These are phyloP conservation scores for Peromyscus aztecus DNA, from an alignment of 2,797 vertebrate species.

Conservation along the genomic window DNA sequence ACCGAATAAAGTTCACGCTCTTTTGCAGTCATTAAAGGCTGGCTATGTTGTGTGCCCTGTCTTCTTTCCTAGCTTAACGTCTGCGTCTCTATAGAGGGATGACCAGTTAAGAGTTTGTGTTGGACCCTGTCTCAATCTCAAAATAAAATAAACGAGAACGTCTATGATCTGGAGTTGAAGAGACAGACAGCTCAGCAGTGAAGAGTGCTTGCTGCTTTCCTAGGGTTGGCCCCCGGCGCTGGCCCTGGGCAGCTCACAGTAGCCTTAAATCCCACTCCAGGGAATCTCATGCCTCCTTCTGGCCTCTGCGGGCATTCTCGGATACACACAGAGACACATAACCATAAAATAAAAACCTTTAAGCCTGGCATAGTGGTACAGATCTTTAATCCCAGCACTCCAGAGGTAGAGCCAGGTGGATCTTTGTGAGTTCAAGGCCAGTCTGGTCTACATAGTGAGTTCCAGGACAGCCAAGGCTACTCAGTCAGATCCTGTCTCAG, in stretches of 20 bases:
- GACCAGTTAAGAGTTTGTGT: background rate
- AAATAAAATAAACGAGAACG: background rate
- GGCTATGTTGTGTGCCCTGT: background rate
- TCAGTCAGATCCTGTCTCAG: background rate
- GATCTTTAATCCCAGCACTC: background rate
- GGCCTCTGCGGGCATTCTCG: background rate
- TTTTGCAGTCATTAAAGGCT: constrained; percentile 15
- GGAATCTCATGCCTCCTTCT: background rate
- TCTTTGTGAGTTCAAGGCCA: background rate
- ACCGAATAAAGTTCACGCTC: constrained; percentile 76
- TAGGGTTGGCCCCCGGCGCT: background rate
- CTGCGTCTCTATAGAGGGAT: background rate
- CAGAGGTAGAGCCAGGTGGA: background rate
- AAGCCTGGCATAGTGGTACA: background rate
- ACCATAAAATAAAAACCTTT: background rate
- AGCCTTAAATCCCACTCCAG: too few relatives aligned
- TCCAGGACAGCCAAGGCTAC: background rate
- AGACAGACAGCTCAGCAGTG: background rate
- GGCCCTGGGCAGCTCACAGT: background rate
- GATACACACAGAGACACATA: background rate
- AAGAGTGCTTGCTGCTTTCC: background rate
- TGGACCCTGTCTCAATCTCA: background rate
- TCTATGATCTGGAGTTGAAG: background rate
- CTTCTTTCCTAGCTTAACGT: background rate
- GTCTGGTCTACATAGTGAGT: background rate